Percentiles rank a stretch among this genome's conserved stretches.
Conservation (phyloP, 2,113 vertebrate species). For the Rhegmatorhina hoffmannsi region DNA sequence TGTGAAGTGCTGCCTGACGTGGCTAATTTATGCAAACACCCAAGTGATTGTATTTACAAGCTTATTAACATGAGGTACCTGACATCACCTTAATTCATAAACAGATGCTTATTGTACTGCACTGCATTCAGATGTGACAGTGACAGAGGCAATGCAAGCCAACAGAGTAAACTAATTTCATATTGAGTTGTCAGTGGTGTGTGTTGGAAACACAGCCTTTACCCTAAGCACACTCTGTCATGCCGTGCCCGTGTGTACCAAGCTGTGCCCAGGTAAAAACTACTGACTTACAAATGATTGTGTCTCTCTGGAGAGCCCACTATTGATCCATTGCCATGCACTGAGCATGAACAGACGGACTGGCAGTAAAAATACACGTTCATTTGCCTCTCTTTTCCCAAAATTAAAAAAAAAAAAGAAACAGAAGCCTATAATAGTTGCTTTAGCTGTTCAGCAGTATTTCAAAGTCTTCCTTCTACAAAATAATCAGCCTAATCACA, state of each 20-base stretch:
- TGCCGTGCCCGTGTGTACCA: accelerated
- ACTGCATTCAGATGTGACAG: not conserved
- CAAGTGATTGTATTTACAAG: not conserved
- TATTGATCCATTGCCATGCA: not conserved
- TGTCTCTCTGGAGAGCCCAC: not conserved
- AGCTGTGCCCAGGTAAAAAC: not conserved
- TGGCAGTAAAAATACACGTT: accelerated
- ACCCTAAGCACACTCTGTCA: not conserved
- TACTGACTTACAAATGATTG: not conserved
- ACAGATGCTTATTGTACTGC: not conserved
- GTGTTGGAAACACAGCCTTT: not conserved
- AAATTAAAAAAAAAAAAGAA: not conserved
- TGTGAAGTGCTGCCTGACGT: not conserved
- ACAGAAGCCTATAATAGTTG: not conserved
- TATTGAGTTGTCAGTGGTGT: not conserved
- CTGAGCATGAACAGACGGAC: not conserved
- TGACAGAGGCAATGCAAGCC: not conserved
- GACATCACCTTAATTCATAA: not conserved
- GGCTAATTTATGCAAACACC: not conserved
- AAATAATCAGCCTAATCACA: not conserved
- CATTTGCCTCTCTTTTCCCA: not conserved
- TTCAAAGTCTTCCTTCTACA: not conserved
- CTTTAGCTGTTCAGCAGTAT: not conserved
- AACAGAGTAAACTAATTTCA: not conserved
- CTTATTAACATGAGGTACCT: not conserved